Evolutionary conservation across 2,797 vertebrate species (phyloP).

Genomic region (Lutjanus campechanus): DNA sequence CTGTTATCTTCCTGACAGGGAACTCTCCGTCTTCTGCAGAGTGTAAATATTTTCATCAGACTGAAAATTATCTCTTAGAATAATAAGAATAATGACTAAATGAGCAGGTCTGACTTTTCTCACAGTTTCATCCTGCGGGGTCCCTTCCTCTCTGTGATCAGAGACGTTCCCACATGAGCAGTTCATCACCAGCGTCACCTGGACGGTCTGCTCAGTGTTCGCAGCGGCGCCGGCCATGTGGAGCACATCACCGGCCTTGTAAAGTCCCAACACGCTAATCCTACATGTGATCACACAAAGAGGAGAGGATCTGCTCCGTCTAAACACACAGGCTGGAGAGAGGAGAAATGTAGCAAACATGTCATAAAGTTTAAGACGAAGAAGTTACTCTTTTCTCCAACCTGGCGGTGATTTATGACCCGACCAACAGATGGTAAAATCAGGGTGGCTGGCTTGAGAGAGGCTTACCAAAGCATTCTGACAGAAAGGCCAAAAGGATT

Average conservation of each 20-base stretch:
- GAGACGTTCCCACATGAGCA: constrained; percentile 40
- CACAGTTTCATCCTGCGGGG: neutral
- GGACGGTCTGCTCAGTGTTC: constrained; percentile 49
- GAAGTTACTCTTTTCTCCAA: constrained; percentile 28
- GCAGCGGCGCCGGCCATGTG: constrained; percentile 27
- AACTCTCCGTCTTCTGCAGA: constrained; percentile 7
- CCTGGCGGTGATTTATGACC: constrained; percentile 50
- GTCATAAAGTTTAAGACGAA: constrained; percentile 40
- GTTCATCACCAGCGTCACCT: constrained; percentile 48
- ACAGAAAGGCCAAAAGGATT: constrained; percentile 59
- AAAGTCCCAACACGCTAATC: constrained; percentile 40
- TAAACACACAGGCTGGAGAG: constrained; percentile 28
- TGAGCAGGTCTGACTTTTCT: constrained; percentile 27
- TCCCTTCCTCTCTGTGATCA: constrained; percentile 13
- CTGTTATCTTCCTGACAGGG: constrained; percentile 34
- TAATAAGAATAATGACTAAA: constrained; percentile 15
- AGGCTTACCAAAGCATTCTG: constrained; percentile 47
- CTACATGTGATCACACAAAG: constrained; percentile 29
- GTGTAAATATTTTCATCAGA: constrained; percentile 41
- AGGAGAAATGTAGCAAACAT: constrained; percentile 47
- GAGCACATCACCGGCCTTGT: constrained; percentile 35
- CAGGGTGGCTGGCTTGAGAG: constrained; percentile 34
- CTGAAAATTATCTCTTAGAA: constrained; percentile 15
- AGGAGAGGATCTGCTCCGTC: constrained; percentile 28
- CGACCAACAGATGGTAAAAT: constrained; percentile 58